Percentiles rank a stretch among this genome's conserved stretches.
Evolutionary conservation across 1,140 invertebrate species (phyloP).

Genomic region (Trinorchestia longiramus): DNA sequence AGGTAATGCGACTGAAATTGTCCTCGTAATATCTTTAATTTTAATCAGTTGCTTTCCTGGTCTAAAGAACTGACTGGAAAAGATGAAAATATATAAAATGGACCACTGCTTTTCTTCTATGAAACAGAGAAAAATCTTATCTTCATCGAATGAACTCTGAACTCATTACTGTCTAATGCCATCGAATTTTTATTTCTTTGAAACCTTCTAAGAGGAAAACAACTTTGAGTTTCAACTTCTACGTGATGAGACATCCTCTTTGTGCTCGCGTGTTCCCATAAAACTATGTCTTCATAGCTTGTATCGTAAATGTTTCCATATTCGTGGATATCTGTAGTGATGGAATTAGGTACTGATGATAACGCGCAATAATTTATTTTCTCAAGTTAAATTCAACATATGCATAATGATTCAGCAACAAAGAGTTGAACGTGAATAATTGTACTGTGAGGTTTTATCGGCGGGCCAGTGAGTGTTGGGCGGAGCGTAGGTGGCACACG

Average conservation of each 20-base stretch:
- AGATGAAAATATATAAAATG: no score
- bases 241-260: not conserved
- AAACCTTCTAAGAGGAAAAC: not conserved
- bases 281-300: not conserved
- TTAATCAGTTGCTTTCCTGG: no score
- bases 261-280: not conserved
- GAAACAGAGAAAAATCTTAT: not conserved
- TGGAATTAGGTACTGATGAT: no score
- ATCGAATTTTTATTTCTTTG: not conserved
- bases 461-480: not conserved
- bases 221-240: not conserved
- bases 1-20: no score
- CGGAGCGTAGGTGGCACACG: constrained; percentile 40
- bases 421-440: constrained; percentile 4
- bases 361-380: no score
- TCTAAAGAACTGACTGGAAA: no score
- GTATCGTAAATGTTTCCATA: not conserved
- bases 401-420: not conserved
- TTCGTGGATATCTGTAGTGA: not conserved
- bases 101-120: not conserved
- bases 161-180: not conserved
- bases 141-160: not conserved
- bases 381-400: not conserved
- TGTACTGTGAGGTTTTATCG: not conserved
- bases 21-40: no score